Evolutionary conservation across 2,113 vertebrate genomes (phyloP).

Genomic region (Raja brachyura): DNA sequence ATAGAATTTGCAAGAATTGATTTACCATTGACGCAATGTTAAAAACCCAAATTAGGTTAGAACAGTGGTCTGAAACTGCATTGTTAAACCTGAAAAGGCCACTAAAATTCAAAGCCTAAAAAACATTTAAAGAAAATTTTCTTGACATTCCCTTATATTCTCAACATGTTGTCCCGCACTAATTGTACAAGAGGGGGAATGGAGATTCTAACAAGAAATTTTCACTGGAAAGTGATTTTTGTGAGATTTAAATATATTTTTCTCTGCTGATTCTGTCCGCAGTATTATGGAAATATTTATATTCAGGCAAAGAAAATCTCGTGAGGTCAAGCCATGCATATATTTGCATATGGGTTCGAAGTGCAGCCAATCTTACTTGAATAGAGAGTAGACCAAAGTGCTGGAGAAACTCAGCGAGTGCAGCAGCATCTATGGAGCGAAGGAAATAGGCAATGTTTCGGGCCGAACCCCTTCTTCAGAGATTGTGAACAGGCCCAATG

Average conservation of each 20-base stretch:
- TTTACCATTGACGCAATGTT: not conserved
- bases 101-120: not conserved
- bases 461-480: too few species aligned
- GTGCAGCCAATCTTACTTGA: not conserved
- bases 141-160: not conserved
- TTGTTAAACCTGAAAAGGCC: not conserved
- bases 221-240: not conserved
- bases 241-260: not conserved
- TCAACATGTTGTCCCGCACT: not conserved
- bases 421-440: too few species aligned
- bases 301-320: not conserved
- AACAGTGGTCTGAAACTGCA: not conserved
- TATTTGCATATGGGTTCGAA: not conserved
- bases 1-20: not conserved
- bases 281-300: not conserved
- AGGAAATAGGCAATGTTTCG: too few species aligned
- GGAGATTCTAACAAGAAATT: not conserved
- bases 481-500: not conserved
- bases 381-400: too few species aligned
- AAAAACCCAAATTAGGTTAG: not conserved
- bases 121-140: not conserved
- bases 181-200: not conserved
- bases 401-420: too few species aligned
- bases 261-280: not conserved
- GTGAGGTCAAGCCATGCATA: not conserved